Base-by-base conservation (phyloP, 2,888 invertebrate species). In the Neoitamus cyanurus region DNA sequence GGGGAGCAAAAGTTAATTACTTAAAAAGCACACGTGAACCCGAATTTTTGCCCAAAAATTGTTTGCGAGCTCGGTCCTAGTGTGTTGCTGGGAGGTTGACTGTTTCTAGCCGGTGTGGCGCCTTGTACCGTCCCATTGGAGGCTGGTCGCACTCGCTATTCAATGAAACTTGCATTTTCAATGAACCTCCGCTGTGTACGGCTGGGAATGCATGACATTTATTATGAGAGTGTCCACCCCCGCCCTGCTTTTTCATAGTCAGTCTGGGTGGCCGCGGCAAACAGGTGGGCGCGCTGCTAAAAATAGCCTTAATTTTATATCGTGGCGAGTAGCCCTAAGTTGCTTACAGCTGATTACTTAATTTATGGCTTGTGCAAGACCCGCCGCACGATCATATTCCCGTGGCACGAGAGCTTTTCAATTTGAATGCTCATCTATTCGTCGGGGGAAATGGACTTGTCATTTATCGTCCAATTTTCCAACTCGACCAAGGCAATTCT, bases 311-410 rank as follows among this genome's bases (percentile, higher is more conserved):
- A 73, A 36, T 73, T 20, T 73, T 36, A 73, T 73, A 34, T 20
- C 11, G 73, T n/a, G 36, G 34, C 20, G 34, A 9, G 25, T 5
- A 34, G 5, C 36, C 36, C 36, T 73, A 73, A 25, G 7, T 30
- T 15, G 4, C 15, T 2, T 34, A 20, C n/a, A 9, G 34, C 37
- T 73, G 36, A 58, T 58, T 58, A 25, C 20, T 34, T 73, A 73
- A 73, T 73, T 73, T 73, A 73, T 73, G 15, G 37, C 36, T 36
- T 73, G 73, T 73, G 73, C 36, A 73, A 37, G 73, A 73, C 34
- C 31, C 9, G n/a, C n/a, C 7, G 20, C 20, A 36, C 20, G 73
- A 73, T 36, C 15, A 31, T 31, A 31, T 72, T 72, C 48, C 48
- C 1, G n/a, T 34, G 34, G 34, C 34, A 72, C 72, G 72, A 31